Evolutionary conservation across 2,888 invertebrate species (phyloP), one percentile per base, ranked within the genome.

Genomic region (Hedychridium roseum): DNA sequence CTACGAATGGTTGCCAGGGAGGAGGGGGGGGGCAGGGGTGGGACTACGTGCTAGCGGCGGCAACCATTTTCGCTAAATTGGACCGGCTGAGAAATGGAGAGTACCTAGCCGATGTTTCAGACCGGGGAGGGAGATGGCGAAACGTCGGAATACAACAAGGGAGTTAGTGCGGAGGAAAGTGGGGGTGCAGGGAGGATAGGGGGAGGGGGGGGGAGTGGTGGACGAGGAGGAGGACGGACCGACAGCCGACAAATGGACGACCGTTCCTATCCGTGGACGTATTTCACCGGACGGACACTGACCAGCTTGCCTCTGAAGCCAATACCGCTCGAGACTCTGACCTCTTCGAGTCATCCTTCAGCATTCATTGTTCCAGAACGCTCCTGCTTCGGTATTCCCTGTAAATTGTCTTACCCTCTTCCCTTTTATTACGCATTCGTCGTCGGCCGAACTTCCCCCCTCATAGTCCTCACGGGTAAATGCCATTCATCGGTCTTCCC

Each of bases 201-300:
- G 27, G n/a, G 53, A 41, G 32, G 37, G 30, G 9, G 47, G 32
- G 45, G 26, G 26, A 15, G 32, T 36, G 14, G 39, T 44, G 38
- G 60, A 45, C 11, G 30, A 43, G 12, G 30, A 21, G 34, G 16
- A 11, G 35, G 43, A 43, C 43, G 37, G 48, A 70, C 59, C 65
- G 73, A 73, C 73, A 67, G 64, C 50, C 61, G 63, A 75, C 73
- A 73, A 75, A 75, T 74, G 71, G 66, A 68, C 64, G 60, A 52
- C 60, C 71, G 67, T 70, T 68, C 72, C 64, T 72, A 64, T 71
- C 68, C 70, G 59, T 54, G 50, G 53, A 60, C 69, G 66, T 67
- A 70, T 70, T 73, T 71, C 65, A 67, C 66, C 46, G 58, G 54
- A 67, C 60, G 61, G 60, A 70, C 67, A 63, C 56, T 64, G 64